Percentiles rank a stretch among this genome's conserved stretches.
Conservation (phyloP, 1,140 invertebrate genomes). For the Ladona fulva region DNA sequence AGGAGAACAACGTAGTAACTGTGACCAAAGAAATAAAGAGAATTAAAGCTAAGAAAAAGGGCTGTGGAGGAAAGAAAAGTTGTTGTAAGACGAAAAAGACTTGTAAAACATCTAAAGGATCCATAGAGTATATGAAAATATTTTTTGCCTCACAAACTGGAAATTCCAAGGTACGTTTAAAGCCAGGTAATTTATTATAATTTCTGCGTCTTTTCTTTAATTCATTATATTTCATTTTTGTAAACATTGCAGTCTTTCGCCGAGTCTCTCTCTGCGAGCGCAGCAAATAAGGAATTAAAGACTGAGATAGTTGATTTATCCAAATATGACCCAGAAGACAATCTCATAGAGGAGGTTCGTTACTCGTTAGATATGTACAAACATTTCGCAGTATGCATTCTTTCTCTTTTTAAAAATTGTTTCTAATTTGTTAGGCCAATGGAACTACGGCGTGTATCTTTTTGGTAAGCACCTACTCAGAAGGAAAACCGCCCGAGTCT, state of each 20-base stretch:
- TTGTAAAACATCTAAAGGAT: conserved; percentile 12
- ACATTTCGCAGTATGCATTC: neutral
- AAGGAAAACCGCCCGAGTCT: conserved; percentile 42
- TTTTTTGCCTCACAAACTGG: conserved; percentile 38
- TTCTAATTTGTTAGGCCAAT: conserved; percentile 17
- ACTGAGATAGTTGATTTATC: conserved; percentile 32
- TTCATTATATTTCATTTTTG: neutral
- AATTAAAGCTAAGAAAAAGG: conserved; percentile 18
- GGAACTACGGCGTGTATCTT: conserved; percentile 33
- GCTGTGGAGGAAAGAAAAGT: conserved; percentile 16
- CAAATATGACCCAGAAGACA: conserved; percentile 38
- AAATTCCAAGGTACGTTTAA: conserved; percentile 33
- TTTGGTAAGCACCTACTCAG: conserved; percentile 47
- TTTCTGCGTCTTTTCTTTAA: no score
- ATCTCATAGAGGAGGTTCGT: conserved; percentile 32
- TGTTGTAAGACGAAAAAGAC: conserved; percentile 17
- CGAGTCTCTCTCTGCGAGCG: conserved; percentile 25
- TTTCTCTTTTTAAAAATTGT: neutral
- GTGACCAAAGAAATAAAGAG: neutral
- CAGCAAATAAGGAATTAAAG: conserved; percentile 25
- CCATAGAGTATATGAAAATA: conserved; percentile 30
- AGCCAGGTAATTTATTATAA: neutral
- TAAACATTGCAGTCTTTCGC: neutral
- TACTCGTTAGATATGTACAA: neutral
- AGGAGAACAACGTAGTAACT: neutral